Percentiles rank a stretch among this genome's conserved stretches.
phyloP scores from a whole-genome alignment of 2,888 invertebrate species.

The Tetragonula carbonaria region DNA sequence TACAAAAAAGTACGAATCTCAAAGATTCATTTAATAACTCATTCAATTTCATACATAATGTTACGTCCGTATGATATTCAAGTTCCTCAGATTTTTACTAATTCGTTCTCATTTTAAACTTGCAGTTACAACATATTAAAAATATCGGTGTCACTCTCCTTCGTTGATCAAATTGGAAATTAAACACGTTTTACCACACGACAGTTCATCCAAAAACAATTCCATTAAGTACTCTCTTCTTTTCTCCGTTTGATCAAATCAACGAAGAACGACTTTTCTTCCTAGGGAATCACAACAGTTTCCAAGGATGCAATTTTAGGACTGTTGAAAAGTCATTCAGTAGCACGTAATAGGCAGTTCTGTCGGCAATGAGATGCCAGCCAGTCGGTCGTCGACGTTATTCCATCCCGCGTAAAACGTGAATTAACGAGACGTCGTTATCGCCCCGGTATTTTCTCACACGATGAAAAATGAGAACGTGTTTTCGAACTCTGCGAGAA shows the following conservation, averaged over 20 bases:
- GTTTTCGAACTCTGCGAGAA: slow-evolving; percentile 37
- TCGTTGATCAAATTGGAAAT: neutral
- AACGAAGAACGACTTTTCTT: neutral
- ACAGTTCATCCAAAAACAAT: neutral
- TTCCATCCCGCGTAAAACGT: slow-evolving; percentile 54
- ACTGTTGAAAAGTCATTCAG: slow-evolving; percentile 21
- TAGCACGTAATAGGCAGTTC: slow-evolving; percentile 53
- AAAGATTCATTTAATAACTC: too few relatives aligned
- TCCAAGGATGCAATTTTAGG: slow-evolving; percentile 5
- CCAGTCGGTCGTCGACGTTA: slow-evolving; percentile 54
- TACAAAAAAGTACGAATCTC: neutral
- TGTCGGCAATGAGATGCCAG: slow-evolving; percentile 67
- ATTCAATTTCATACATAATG: too few relatives aligned
- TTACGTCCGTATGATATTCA: too few relatives aligned
- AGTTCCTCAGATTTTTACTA: too few relatives aligned
- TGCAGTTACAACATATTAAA: too few relatives aligned
- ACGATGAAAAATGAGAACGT: slow-evolving; percentile 66
- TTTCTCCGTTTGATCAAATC: neutral
- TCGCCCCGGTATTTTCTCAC: slow-evolving; percentile 55
- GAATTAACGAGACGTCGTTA: slow-evolving; percentile 68
- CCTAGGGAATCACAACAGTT: neutral
- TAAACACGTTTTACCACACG: neutral
- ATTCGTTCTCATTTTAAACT: too few relatives aligned
- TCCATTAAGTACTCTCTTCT: neutral
- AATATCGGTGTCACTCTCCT: too few relatives aligned